A percentile compares a stretch with the other conserved stretches of the same genome.
phyloP scores from a whole-genome alignment of 2,797 vertebrate species.

The Takifugu rubripes region DNA sequence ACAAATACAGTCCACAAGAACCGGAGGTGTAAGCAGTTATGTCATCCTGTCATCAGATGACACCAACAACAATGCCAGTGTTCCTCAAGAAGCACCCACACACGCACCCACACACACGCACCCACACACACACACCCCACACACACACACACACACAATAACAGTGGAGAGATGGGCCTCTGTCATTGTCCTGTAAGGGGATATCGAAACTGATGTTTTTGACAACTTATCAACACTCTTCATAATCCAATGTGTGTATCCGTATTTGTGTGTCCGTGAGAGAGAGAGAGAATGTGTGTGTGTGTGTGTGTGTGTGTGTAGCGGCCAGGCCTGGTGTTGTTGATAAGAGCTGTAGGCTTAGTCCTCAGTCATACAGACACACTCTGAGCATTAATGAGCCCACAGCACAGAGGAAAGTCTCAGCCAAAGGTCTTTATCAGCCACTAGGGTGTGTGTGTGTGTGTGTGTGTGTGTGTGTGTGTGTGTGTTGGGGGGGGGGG shows the following conservation, averaged over 20 bases:
- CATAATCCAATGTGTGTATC: conserved; percentile 58
- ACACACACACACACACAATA: conserved; percentile 35
- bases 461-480: conserved; percentile 26
- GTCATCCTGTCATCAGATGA: conserved; percentile 26
- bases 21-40: conserved; percentile 31
- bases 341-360: conserved; percentile 73
- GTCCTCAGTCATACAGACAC: conserved; percentile 67
- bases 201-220: conserved; percentile 62
- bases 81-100: conserved; percentile 23
- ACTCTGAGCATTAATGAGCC: conserved; percentile 72
- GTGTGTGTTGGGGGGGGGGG: conserved; percentile 9
- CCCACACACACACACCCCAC: conserved; percentile 35
- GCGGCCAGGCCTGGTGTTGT: conserved; percentile 63
- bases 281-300: conserved; percentile 5
- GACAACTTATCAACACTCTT: conserved; percentile 66
- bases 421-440: conserved; percentile 70
- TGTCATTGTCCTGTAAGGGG: conserved; percentile 66
- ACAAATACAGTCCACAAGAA: conserved; percentile 27
- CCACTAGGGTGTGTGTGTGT: conserved; percentile 31
- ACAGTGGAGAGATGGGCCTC: conserved; percentile 33
- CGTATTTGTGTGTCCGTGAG: conserved; percentile 6
- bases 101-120: conserved; percentile 7
- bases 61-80: conserved; percentile 20
- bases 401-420: conserved; percentile 59
- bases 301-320: conserved; percentile 30